Conservation (phyloP, 2,797 vertebrate genomes). For the Poecilia gillii region DNA sequence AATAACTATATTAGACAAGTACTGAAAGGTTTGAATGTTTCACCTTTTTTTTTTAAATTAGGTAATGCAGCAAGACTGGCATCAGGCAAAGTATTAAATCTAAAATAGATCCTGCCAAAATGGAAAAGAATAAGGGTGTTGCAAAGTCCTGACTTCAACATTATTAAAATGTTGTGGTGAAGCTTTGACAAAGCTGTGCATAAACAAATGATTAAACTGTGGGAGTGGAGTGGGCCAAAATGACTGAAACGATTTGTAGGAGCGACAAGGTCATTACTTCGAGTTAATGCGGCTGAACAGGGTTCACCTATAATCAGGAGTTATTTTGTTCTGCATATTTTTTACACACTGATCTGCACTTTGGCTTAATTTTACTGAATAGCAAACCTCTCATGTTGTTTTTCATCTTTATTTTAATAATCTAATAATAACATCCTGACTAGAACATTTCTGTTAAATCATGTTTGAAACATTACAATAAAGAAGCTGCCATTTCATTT, state of each 20-base stretch:
- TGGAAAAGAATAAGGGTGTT: neutral
- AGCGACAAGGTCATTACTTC: neutral
- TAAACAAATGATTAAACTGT: constrained; percentile 19
- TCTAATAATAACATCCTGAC: neutral
- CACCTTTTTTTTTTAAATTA: neutral
- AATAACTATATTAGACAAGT: neutral
- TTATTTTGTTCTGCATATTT: neutral
- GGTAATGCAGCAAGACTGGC: neutral
- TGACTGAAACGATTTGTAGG: neutral
- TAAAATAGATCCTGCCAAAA: neutral
- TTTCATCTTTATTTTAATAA: neutral
- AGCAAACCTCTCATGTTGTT: neutral
- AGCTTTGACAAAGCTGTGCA: neutral
- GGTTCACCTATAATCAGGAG: neutral
- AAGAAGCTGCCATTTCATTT: neutral
- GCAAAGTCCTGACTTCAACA: neutral
- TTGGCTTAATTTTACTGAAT: neutral
- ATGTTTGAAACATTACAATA: neutral
- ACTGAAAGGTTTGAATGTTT: neutral
- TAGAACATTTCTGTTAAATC: neutral
- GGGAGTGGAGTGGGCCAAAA: neutral
- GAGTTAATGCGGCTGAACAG: neutral
- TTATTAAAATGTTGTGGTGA: neutral
- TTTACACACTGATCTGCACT: neutral
- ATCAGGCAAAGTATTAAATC: neutral